Base-by-base conservation (phyloP, 2,888 invertebrate genomes). In the Nasonia oneida region DNA sequence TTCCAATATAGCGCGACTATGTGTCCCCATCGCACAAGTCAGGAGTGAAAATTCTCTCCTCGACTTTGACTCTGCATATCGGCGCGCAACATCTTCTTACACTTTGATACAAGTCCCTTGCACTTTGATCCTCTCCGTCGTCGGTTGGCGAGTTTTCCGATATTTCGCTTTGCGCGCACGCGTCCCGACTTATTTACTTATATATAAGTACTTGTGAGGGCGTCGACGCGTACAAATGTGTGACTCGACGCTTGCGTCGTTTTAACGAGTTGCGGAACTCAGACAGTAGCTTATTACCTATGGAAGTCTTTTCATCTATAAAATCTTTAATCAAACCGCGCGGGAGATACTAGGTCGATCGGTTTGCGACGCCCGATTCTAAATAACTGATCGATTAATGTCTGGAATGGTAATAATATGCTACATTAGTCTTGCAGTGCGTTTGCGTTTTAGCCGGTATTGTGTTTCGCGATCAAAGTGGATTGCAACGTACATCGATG, bases 121-220 rank as follows among this genome's bases (percentile, higher is more conserved):
- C 84, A 82, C 84, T 86, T 84, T 86, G 81, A 84, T 81, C 75
- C 79, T 29, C 50, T 50, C 15, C 29, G 10, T 70, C 8, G 39
- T 10, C 53, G 12, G 3, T 29, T 15, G 61, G 3, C 64, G 71
- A 39, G 39, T 67, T 75, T 83, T 70, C 53, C 84, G 70, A 85
- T 82, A 86, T 86, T 86, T 86, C 78, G 81, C 86, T 86, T 86
- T 86, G 76, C 14, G 70, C 77, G 42, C 8, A 0, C 6, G 14
- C 2, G 50, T 15, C 50, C 2, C 29, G 37, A 67, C 64, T 23
- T 29, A 29, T 37, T 37, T 23, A 23, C 29, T 23, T 67, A 29
- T 29, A 29, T 29, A 29, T 23, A 23, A 29, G 29, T 29, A 67
- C 23, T 53, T 53, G 6, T 42, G 39, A 39, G 3, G 50, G 14